Conservation (phyloP, 2,888 invertebrate genomes). For the Phlogophora meticulosa region DNA sequence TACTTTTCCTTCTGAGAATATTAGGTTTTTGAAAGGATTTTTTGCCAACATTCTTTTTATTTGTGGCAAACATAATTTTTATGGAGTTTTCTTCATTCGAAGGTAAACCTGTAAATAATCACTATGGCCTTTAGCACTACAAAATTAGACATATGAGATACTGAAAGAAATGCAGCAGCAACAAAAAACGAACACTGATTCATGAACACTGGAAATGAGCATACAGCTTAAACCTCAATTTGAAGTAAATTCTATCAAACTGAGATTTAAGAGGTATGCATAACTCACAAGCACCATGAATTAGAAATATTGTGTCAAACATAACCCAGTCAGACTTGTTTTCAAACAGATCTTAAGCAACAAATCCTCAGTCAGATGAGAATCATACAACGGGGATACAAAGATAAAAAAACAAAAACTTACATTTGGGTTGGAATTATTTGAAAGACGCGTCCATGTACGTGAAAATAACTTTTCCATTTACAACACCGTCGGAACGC, state of each 20-base stretch:
- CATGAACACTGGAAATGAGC: background rate
- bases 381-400: background rate
- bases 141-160: background rate
- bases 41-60: slow-evolving; percentile 76
- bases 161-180: background rate
- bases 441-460: slow-evolving; percentile 12
- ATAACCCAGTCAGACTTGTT: background rate
- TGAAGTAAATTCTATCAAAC: background rate
- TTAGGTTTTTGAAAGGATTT: slow-evolving; percentile 86
- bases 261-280: no score
- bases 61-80: slow-evolving; percentile 81
- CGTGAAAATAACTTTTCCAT: slow-evolving; percentile 25
- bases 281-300: background rate
- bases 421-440: slow-evolving; percentile 26
- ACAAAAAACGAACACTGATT: no score
- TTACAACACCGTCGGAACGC: slow-evolving; percentile 13
- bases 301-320: background rate
- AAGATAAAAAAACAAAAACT: slow-evolving; percentile 27
- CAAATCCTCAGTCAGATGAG: background rate
- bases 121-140: slow-evolving; percentile 1
- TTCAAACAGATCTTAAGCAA: background rate
- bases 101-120: slow-evolving; percentile 41
- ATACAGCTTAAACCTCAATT: no score
- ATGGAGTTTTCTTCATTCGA: slow-evolving; percentile 58
- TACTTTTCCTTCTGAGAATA: slow-evolving; percentile 82